phyloP scores from a whole-genome alignment of 35 echinoderm and acorn worm species.

The Heliocidaris tuberculata region DNA sequence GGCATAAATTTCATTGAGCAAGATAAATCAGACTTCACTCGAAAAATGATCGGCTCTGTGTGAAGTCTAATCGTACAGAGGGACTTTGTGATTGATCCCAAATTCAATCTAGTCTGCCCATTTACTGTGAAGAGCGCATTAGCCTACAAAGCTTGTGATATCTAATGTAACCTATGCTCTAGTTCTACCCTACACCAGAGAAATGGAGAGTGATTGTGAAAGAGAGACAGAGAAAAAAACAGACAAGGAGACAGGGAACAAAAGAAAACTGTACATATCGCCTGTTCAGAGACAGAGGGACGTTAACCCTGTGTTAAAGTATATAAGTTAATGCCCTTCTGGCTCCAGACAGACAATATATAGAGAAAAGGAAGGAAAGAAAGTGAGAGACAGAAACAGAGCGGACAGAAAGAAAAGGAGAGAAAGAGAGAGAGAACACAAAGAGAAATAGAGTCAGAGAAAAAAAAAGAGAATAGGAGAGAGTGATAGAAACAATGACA shows the following conservation, averaged over 20 bases:
- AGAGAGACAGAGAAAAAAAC: background rate
- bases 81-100: background rate
- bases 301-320: no score
- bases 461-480: no score
- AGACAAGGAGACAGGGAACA: no score
- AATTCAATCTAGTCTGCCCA: background rate
- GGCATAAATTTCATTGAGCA: background rate
- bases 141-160: background rate
- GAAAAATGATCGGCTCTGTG: background rate
- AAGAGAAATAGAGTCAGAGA: background rate
- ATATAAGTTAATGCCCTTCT: no score
- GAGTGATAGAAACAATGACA: background rate
- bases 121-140: background rate
- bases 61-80: background rate
- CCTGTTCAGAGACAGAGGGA: no score
- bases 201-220: background rate
- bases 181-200: background rate
- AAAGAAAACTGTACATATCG: no score
- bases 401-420: background rate
- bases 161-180: background rate
- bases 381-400: background rate
- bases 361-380: background rate
- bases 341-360: background rate
- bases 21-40: background rate
- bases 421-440: background rate